phyloP scores from a whole-genome alignment of 2,888 invertebrate species.

The Leptopterna dolabrata region DNA sequence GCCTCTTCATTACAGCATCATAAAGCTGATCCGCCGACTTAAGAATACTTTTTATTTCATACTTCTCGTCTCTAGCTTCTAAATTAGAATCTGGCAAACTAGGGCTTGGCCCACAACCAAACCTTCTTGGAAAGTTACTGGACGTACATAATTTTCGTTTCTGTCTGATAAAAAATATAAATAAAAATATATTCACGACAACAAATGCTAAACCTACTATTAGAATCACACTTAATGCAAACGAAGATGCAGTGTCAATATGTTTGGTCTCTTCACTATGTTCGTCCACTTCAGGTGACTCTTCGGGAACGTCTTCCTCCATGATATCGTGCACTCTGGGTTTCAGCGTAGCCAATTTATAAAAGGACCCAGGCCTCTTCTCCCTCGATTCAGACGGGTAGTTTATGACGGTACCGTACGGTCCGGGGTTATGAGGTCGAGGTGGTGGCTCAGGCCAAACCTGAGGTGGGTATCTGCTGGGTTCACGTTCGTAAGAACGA shows the following conservation, averaged over 20 bases:
- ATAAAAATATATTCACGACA: constrained; percentile 78
- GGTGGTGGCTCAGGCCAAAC: constrained; percentile 5
- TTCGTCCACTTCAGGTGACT: constrained; percentile 12
- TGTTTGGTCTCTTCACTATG: constrained; percentile 55
- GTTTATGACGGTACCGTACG: constrained; percentile 41
- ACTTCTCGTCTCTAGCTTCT: constrained; percentile 57
- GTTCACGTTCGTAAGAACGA: neutral
- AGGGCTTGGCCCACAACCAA: constrained; percentile 66
- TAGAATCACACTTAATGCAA: constrained; percentile 68
- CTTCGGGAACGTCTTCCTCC: constrained; percentile 4
- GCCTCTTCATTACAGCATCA: constrained; percentile 66
- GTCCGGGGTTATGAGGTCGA: constrained; percentile 11
- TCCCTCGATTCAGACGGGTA: constrained; percentile 27
- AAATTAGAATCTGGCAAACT: constrained; percentile 58
- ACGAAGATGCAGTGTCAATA: constrained; percentile 65
- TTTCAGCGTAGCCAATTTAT: constrained; percentile 21
- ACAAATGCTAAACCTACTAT: constrained; percentile 77
- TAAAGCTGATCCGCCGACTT: constrained; percentile 61
- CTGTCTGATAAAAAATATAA: constrained; percentile 76
- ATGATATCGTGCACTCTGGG: constrained; percentile 5
- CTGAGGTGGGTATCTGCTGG: neutral
- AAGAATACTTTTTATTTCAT: constrained; percentile 61
- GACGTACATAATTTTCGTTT: constrained; percentile 68
- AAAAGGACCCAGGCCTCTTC: constrained; percentile 17
- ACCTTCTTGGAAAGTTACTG: constrained; percentile 57